Evolutionary conservation across 2,888 invertebrate genomes (phyloP), one percentile per base, ranked within the genome.

Genomic region (Cryptosula pallasiana): DNA sequence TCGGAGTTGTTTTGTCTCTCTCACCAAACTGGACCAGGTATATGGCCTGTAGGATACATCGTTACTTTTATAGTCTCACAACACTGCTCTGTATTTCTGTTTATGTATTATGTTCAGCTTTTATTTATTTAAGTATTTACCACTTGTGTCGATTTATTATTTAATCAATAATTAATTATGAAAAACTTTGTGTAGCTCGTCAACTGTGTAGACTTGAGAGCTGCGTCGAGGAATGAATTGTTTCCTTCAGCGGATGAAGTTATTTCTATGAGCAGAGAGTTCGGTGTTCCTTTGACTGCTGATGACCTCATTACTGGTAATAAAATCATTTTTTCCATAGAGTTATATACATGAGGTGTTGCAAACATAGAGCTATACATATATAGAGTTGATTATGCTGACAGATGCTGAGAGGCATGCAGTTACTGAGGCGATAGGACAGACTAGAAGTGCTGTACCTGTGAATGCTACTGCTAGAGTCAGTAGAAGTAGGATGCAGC

Each of bases 211-310:
- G 32, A 63, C 32, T 32, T 63, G 71, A 77, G 78, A 71, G 79
- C 79, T 72, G 79, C 81, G 9, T 79, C 81, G 3, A 77, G 80
- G 63, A 82, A 80, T 76, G 78, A 81, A 45, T 74, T 83, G 23
- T 83, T 84, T 73, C 84, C 83, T 5, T 79, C 80, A 1, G 77
- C 82, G 36, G 82, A 82, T 23, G 82, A 83, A 82, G 79, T 84
- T 20, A 78, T 81, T 20, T 81, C 81, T 1, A 78, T 84, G 81
- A 84, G 82, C 75, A 78, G 79, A 74, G 84, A 84, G 74, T 84
- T 84, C 80, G 84, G 82, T 34, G 81, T 84, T 1, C 83, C 83
- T 1, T 76, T 84, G 54, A 81, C 82, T 5, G 78, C 78, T 54
- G 79, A 81, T 71, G 83, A 83, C 73, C 78, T 81, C 29, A 71